A percentile compares a stretch with the other conserved stretches of the same genome.
phyloP scores from a whole-genome alignment of 2,113 vertebrate genomes.

The Phylloscopus whistleri region DNA sequence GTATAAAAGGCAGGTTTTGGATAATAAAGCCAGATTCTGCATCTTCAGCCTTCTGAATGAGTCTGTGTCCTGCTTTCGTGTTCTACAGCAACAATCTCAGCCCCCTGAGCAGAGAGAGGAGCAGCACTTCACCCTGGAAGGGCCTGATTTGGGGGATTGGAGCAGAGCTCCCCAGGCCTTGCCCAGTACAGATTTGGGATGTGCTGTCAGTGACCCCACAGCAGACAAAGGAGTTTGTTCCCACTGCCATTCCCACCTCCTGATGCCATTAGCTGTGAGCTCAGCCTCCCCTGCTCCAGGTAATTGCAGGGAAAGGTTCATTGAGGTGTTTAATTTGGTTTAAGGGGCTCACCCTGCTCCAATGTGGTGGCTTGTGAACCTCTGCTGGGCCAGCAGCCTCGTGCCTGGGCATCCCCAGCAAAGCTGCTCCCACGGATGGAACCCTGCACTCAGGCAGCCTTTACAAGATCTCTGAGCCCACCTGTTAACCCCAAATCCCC shows the following conservation, averaged over 20 bases:
- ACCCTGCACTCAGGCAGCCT: fast-evolving
- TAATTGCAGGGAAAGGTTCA: background rate
- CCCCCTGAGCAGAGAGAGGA: fast-evolving
- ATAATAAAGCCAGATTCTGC: no score
- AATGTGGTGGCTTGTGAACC: fast-evolving
- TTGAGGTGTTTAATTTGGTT: background rate
- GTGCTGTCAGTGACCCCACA: fast-evolving
- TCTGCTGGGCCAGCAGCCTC: background rate
- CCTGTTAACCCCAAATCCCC: background rate
- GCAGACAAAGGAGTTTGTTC: background rate
- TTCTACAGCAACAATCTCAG: no score
- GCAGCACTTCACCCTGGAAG: background rate
- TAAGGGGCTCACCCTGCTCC: background rate
- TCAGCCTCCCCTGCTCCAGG: background rate
- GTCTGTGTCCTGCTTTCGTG: no score
- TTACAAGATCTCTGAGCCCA: fast-evolving
- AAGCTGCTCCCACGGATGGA: fast-evolving
- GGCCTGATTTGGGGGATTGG: no score
- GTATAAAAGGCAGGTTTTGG: no score
- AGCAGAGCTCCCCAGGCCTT: background rate
- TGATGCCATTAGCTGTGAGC: background rate
- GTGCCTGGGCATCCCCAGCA: background rate
- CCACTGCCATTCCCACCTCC: background rate
- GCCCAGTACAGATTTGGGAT: background rate
- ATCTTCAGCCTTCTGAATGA: no score